Evolutionary conservation across 2,113 vertebrate species (phyloP).

Genomic region (Hippopotamus amphibius): DNA sequence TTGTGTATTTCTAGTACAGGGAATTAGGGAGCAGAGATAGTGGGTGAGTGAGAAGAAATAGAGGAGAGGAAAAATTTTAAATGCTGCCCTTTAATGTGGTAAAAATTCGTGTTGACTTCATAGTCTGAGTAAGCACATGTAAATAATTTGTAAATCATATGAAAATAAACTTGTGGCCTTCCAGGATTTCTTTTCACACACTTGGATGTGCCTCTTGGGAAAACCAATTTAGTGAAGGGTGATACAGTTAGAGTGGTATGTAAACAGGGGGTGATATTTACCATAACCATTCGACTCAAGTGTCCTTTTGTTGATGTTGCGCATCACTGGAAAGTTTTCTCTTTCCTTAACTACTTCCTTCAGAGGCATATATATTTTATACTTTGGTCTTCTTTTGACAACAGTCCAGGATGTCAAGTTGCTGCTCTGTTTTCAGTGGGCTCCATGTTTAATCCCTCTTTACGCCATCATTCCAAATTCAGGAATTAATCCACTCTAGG

Average conservation of each 20-base stretch:
- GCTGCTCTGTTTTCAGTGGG: constrained; percentile 37
- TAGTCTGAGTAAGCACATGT: constrained; percentile 76
- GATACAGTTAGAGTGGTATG: constrained; percentile 50
- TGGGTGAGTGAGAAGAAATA: constrained; percentile 72
- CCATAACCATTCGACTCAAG: constrained; percentile 3
- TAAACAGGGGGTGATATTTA: constrained; percentile 61
- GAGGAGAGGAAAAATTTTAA: constrained; percentile 67
- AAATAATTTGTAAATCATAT: constrained; percentile 77
- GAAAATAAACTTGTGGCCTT: constrained; percentile 77
- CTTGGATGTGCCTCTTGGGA: constrained; percentile 70
- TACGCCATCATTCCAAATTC: constrained; percentile 49
- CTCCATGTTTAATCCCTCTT: constrained; percentile 53
- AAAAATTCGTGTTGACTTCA: constrained; percentile 74
- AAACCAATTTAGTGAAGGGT: constrained; percentile 52
- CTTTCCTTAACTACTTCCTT: constrained; percentile 37
- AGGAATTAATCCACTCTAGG: background rate
- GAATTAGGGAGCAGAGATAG: constrained; percentile 56
- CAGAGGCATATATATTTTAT: constrained; percentile 44
- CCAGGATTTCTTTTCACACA: constrained; percentile 72
- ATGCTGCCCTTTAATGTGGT: constrained; percentile 72
- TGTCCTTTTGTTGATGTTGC: constrained; percentile 63
- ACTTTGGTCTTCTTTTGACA: constrained; percentile 55
- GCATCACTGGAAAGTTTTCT: constrained; percentile 52
- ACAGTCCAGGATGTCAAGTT: constrained; percentile 28
- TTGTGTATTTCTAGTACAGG: constrained; percentile 56